These are phyloP conservation scores for Bagarius yarrelli DNA, from an alignment of 2,113 vertebrate genomes.

Conservation along the genomic window DNA sequence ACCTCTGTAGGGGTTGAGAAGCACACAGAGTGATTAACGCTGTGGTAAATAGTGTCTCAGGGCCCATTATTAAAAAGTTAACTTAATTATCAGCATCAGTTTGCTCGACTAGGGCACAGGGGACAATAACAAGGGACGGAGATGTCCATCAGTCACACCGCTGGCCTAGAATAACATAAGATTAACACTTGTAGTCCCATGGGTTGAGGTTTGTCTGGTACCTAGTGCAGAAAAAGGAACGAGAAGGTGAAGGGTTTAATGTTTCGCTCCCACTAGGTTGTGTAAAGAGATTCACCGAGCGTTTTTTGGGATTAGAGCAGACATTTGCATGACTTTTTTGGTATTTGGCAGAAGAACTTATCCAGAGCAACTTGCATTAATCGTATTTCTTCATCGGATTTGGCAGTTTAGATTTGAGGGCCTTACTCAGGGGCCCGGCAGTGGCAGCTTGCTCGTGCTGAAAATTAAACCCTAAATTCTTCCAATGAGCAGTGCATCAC, in stretches of 20 bases:
- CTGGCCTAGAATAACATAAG: conserved; percentile 25
- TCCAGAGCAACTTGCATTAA: too few relatives aligned
- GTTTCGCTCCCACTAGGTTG: background rate
- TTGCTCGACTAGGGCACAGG: conserved; percentile 42
- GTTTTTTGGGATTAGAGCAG: background rate
- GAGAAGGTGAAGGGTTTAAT: background rate
- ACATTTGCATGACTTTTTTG: too few relatives aligned
- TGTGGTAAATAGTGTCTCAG: conserved; percentile 44
- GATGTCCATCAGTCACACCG: conserved; percentile 14
- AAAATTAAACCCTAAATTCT: too few relatives aligned
- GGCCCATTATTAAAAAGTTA: conserved; percentile 50
- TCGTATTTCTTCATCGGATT: too few relatives aligned
- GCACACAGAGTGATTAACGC: conserved; percentile 47
- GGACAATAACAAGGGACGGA: conserved; percentile 45
- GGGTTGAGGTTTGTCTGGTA: background rate
- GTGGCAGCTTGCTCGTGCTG: too few relatives aligned
- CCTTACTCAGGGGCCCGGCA: too few relatives aligned
- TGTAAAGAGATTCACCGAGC: background rate
- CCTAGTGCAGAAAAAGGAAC: background rate
- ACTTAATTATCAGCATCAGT: conserved; percentile 51
- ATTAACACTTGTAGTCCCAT: background rate
- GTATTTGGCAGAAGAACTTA: too few relatives aligned
- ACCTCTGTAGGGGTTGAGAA: conserved; percentile 34
- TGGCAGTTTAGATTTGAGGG: too few relatives aligned
- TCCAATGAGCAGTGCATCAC: too few relatives aligned